Evolutionary conservation across 2,888 invertebrate species (phyloP).

Genomic region (Bellardia pandia): DNA sequence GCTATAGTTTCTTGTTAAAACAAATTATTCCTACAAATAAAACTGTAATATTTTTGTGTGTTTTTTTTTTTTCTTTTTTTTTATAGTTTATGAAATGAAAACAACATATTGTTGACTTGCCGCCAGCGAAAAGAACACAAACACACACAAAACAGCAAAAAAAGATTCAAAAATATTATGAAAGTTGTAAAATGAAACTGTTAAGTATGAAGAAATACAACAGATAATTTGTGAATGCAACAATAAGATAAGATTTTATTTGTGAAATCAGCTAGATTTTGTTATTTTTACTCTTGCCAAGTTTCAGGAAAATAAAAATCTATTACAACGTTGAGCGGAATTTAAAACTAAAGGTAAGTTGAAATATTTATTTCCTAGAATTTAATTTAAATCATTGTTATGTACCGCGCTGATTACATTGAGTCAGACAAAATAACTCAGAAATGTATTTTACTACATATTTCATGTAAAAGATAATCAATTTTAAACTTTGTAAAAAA

Average conservation of each 20-base stretch:
- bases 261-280: neutral
- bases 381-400: too few species aligned
- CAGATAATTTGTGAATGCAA: conserved; percentile 43
- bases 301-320: too few species aligned
- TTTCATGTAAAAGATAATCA: too few species aligned
- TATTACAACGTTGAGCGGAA: too few species aligned
- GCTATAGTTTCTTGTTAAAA: conserved; percentile 6
- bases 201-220: conserved; percentile 38
- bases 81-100: conserved; percentile 54
- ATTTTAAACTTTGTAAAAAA: too few species aligned
- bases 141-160: conserved; percentile 2
- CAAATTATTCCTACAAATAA: conserved; percentile 19
- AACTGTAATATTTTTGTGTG: neutral
- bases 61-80: conserved; percentile 20
- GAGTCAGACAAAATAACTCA: too few species aligned
- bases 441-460: too few species aligned
- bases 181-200: conserved; percentile 22
- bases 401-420: too few species aligned
- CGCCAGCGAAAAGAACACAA: conserved; percentile 23
- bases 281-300: neutral
- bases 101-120: conserved; percentile 62
- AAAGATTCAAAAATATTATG: neutral
- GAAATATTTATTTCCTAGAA: too few species aligned
- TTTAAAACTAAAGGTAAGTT: too few species aligned
- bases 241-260: conserved; percentile 24